Evolutionary conservation across 1,140 invertebrate genomes (phyloP), one percentile per base, ranked within the genome.

Genomic region (Hyles vespertilio): DNA sequence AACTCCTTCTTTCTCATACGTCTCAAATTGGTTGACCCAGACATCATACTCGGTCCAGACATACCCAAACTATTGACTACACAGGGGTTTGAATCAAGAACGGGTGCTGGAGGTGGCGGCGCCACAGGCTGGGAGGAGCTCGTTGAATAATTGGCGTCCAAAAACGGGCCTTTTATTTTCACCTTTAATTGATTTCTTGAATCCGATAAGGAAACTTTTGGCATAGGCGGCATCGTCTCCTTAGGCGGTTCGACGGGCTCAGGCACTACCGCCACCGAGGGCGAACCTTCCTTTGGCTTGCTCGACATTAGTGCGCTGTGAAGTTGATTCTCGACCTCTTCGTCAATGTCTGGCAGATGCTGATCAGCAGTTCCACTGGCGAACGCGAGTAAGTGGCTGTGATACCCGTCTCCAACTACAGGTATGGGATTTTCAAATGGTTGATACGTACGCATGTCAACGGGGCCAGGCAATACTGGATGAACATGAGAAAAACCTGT

Each of bases 1-100:
- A 97, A 76, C 80, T 97, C 96, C 72, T 97, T 97, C 84, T 97
- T 97, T 3, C 96, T 90, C 96, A 97, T 97, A 33, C 96, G 90
- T 50, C 96, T 87, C 6, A 96, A 90, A 77, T 94, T 95, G 1
- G 94, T 94, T 0, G 94, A 94, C 2, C 93, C 92, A 0, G 91
- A 89, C 68, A 81, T 70, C 69, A 81, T 81, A 6, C 79, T 72
- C 10, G 70, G 76, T 4, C 81, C 70, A n/a, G 74, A 73, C 44
- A 68, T 72, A 53, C 59, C 77, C 32, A 80, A 66, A 48, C 74
- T 70, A 63, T 51, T 84, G 61, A 81, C 74, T 5, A 75, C 65
- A 57, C 88, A 89, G 11, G 89, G 84, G 34, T 88, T 84, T 4
- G 90, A 81, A 3, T 90, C 84, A 54, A 90, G 83, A 22, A 86